Evolutionary conservation across 2,888 invertebrate species (phyloP).

Genomic region (Drosophila ezoana): DNA sequence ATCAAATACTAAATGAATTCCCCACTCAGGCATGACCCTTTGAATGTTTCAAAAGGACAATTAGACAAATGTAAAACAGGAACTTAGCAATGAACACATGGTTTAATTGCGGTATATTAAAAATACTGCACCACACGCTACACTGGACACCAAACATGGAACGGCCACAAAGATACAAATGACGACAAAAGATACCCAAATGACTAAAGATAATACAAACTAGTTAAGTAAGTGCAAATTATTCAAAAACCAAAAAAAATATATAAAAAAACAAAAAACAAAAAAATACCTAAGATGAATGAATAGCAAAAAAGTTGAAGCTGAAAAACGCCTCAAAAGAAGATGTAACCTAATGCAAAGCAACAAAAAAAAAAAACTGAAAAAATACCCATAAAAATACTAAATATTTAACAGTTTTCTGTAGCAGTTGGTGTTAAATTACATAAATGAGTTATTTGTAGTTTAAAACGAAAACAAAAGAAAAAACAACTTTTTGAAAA

Average conservation of each 20-base stretch:
- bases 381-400: slow-evolving; percentile 34
- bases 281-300: slow-evolving; percentile 12
- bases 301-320: slow-evolving; percentile 6
- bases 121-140: slow-evolving; percentile 52
- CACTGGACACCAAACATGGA: slow-evolving; percentile 61
- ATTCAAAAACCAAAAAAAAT: slow-evolving; percentile 32
- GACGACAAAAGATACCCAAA: slow-evolving; percentile 43
- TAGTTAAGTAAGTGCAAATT: slow-evolving; percentile 57
- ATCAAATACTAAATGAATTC: slow-evolving; percentile 31
- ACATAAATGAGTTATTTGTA: slow-evolving; percentile 66
- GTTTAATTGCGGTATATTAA: slow-evolving; percentile 32
- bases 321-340: slow-evolving; percentile 5
- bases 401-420: slow-evolving; percentile 57
- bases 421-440: slow-evolving; percentile 66
- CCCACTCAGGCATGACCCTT: slow-evolving; percentile 73
- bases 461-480: slow-evolving; percentile 44
- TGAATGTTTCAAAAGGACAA: slow-evolving; percentile 70
- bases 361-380: slow-evolving; percentile 43
- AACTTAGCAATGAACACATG: slow-evolving; percentile 41
- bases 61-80: slow-evolving; percentile 46
- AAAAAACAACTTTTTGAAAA: slow-evolving; percentile 28
- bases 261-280: neutral
- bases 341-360: slow-evolving; percentile 40
- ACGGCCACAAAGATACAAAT: slow-evolving; percentile 68
- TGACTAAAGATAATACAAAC: slow-evolving; percentile 25